phyloP scores from a whole-genome alignment of 2,113 vertebrate genomes.

The Pteropus alecto region DNA sequence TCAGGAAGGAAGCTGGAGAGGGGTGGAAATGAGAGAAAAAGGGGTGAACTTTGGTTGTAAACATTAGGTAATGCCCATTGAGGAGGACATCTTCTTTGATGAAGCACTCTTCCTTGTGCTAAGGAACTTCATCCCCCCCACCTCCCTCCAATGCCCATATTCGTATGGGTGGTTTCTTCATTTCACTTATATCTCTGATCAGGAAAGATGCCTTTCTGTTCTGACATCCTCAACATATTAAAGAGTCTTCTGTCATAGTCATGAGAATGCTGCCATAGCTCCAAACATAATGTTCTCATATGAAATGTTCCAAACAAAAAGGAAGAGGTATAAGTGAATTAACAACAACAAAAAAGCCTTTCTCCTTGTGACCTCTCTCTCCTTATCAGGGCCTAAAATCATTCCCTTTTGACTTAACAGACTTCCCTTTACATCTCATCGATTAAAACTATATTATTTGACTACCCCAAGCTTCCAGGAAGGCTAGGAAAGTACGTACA shows the following conservation, averaged over 20 bases:
- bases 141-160: not conserved
- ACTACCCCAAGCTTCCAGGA: not conserved
- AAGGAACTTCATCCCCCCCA: not conserved
- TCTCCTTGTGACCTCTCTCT: not conserved
- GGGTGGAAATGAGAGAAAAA: not conserved
- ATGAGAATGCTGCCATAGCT: not conserved
- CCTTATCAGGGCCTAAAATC: not conserved
- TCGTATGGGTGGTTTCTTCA: not conserved
- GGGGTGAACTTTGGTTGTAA: not conserved
- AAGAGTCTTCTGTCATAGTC: not conserved
- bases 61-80: not conserved
- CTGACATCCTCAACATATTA: not conserved
- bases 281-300: not conserved
- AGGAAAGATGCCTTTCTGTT: constrained; percentile 10
- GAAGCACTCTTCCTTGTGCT: not conserved
- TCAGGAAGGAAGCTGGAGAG: not conserved
- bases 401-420: not conserved
- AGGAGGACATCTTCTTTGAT: not conserved
- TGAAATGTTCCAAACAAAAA: not conserved
- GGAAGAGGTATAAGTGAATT: not conserved
- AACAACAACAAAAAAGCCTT: not conserved
- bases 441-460: not conserved
- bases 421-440: not conserved
- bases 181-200: not conserved
- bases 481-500: not conserved